Conservation (phyloP, 2,888 invertebrate species). For the Ophioninae sp. region DNA sequence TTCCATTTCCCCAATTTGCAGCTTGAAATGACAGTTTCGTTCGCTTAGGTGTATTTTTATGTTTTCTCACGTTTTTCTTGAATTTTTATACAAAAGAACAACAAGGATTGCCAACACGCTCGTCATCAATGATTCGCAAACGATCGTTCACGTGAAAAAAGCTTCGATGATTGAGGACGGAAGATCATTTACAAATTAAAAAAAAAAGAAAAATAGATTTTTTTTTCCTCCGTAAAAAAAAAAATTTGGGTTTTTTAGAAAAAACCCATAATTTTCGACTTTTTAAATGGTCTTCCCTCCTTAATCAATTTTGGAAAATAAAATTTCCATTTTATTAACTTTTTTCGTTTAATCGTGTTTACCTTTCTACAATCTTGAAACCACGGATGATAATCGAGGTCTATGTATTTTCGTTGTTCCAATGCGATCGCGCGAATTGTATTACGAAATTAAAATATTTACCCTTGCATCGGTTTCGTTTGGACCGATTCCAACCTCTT, state of each 20-base stretch:
- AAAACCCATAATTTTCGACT: too few relatives aligned
- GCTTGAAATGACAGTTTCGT: constrained; percentile 82
- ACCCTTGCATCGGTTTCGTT: constrained; percentile 85
- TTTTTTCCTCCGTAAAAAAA: too few relatives aligned
- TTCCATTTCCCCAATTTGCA: constrained; percentile 83
- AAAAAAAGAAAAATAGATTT: too few relatives aligned
- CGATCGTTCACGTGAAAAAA: background rate
- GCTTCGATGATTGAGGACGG: background rate
- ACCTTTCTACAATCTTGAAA: background rate
- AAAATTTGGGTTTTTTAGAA: too few relatives aligned
- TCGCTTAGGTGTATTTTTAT: constrained; percentile 49
- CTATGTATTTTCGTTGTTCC: constrained; percentile 25
- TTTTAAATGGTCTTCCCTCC: too few relatives aligned
- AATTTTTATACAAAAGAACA: background rate
- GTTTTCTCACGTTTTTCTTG: background rate
- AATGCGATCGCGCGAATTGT: constrained; percentile 45
- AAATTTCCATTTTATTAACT: background rate
- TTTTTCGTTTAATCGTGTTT: background rate
- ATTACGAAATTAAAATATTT: constrained; percentile 67
- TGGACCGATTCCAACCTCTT: constrained; percentile 83
- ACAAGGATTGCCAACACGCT: background rate
- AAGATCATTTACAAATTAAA: too few relatives aligned
- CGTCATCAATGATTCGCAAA: background rate
- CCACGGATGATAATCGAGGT: background rate
- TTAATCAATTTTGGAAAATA: background rate